Base-by-base conservation (phyloP, 2,113 vertebrate genomes). In the Grantiella picta region DNA sequence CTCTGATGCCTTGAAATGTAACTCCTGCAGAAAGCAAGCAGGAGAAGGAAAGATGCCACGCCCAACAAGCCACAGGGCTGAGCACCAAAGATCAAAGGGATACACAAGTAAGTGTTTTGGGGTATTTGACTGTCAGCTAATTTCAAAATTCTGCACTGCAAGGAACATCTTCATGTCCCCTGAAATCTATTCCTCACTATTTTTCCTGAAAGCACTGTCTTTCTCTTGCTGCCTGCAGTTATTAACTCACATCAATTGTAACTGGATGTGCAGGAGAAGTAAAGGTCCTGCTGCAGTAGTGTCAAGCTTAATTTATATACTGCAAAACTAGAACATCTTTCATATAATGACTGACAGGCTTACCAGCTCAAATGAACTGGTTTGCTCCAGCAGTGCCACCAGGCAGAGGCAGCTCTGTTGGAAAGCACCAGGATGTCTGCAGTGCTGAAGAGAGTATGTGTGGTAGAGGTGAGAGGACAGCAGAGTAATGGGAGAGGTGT, bases 281-380 rank as follows among this genome's bases (percentile, higher is more conserved):
- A 68, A 71, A 95, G 56, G 82, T 92, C 69, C 56, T 52, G 28
- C 88, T 96, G 80, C 78, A 79, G 52, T 66, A 75, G 60, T 93
- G 89, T 93, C 93, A 90, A 71, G 57, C 49, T 86, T 88, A 79
- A 95, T 94, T 93, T 95, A 89, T 92, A 65, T 65, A 52, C 69
- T 86, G 77, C 40, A 79, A 88, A 94, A 83, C 93, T 81, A 80
- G 80, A 90, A 84, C 12, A 7, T 83, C 88, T 95, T 94, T 92
- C 84, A 61, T 88, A 64, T 57, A 83, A 57, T 72, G 71, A 92
- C 69, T 93, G 96, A 92, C 72, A 68, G 76, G 73, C 40, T 93
- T 81, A 78, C 68, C 36, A 75, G 68, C 79, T 92, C 2, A 3
- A 60, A 64, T 64, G 69, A 81, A 64, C 76, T 56, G 52, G 25